Evolutionary conservation across 2,113 vertebrate species (phyloP), one percentile per base, ranked within the genome.

Genomic region (Ailuropoda melanoleuca): DNA sequence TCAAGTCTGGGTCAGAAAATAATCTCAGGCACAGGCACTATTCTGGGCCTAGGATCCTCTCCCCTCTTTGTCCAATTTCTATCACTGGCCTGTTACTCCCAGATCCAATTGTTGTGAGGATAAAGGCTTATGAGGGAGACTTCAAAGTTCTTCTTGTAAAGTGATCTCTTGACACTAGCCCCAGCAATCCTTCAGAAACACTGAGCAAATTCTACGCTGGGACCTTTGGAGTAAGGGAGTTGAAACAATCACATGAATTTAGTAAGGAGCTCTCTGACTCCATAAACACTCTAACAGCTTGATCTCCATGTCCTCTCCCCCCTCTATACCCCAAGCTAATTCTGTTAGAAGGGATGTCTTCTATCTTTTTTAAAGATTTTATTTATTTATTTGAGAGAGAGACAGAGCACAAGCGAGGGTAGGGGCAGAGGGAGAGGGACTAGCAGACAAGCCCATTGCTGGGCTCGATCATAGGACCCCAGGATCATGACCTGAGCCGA

Each of bases 61-160:
- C 15, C 3, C 2, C 4, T 46, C 0, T 81, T 17, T 9, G 14
- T 90, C 17, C 8, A 56, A 0, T 8, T 31, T 50, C 46, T 23
- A 1, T 39, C 31, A 34, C 7, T 21, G 55, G 11, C 21, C 19
- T 21, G 4, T 62, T 53, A 77, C 29, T 46, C 18, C 23, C 75
- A 11, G 43, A 60, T 87, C 39, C 18, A 92, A 18, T 26, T 66
- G 10, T 58, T 75, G 56, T 88, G 68, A 81, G 58, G 21, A 31
- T 39, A 13, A 88, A 78, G 17, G 21, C 5, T 85, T 55, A 2
- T 0, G 15, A 66, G 12, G 26, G 4, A 72, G 8, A 88, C 19
- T 78, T 77, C 17, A 34, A 66, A 39, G 39, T 55, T 8, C 48
- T 78, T 92, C 34, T 75, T 24, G 4, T 89, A 50, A 46, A 37